Percentiles rank a stretch among this genome's conserved stretches.
phyloP scores from a whole-genome alignment of 1,140 invertebrate species.

The Conopomorpha cramerella region DNA sequence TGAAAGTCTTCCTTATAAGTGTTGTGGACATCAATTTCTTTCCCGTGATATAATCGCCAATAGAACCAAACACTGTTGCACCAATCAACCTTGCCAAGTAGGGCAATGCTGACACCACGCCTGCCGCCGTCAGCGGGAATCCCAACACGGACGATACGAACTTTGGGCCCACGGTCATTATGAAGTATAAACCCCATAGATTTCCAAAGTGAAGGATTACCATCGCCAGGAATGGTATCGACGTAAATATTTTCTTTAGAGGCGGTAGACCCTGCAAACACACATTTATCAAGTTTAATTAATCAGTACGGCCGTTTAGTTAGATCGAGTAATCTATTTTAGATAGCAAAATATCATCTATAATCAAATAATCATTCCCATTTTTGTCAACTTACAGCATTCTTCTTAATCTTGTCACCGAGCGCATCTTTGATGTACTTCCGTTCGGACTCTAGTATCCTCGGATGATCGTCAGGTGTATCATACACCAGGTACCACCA shows the following conservation, averaged over 20 bases:
- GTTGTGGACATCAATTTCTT: slow-evolving; percentile 62
- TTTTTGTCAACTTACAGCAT: slow-evolving; percentile 21
- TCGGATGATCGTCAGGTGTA: slow-evolving; percentile 73
- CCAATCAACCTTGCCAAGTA: slow-evolving; percentile 68
- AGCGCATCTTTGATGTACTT: slow-evolving; percentile 45
- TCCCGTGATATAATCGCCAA: slow-evolving; percentile 68
- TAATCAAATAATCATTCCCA: not conserved
- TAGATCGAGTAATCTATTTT: slow-evolving; percentile 7
- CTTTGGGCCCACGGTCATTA: slow-evolving; percentile 86
- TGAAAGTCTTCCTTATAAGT: slow-evolving; percentile 72
- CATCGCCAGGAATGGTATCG: slow-evolving; percentile 70
- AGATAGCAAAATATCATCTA: not conserved
- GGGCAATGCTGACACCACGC: slow-evolving; percentile 71
- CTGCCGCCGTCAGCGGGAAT: slow-evolving; percentile 77
- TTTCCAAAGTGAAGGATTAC: slow-evolving; percentile 74
- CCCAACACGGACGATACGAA: slow-evolving; percentile 83
- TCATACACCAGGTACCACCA: slow-evolving; percentile 73
- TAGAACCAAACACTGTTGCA: slow-evolving; percentile 69
- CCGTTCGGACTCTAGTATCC: slow-evolving; percentile 75
- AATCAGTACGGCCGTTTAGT: too few relatives aligned
- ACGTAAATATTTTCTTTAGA: slow-evolving; percentile 64
- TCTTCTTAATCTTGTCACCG: slow-evolving; percentile 40
- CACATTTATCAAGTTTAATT: too few relatives aligned
- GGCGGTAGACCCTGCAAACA: slow-evolving; percentile 59
- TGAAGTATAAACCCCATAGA: slow-evolving; percentile 79